Base-by-base conservation (phyloP, 2,113 vertebrate genomes). In the Corydoras maculifer region DNA sequence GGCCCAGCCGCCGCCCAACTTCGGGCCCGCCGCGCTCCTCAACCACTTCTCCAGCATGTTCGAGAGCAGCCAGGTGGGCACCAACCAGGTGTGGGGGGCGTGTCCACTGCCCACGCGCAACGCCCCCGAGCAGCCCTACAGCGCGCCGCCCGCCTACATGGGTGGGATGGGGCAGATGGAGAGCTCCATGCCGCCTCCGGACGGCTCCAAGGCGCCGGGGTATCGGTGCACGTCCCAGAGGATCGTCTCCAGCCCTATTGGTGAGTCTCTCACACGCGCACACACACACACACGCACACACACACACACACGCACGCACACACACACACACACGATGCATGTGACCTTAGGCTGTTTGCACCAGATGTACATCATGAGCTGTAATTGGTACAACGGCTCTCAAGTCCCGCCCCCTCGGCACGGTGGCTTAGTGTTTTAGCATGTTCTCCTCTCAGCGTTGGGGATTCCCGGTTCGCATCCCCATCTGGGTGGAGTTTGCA, bases 1-100 rank as follows among this genome's bases (percentile, higher is more conserved):
- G 84, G 90, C 92, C 69, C 91, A 96, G 87, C 89, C 96, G 72
- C 92, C 93, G 32, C 92, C 92, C 63, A 91, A 95, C 64, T 96
- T 95, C 58, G 92, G 96, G 75, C 93, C 92, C 51, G 91, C 94
- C 61, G 94, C 94, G 29, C 92, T 98, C 81, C 96, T 98, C 86
- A 97, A 92, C 91, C 93, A 92, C 84, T 97, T 99, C 87, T 96
- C 93, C 87, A 98, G 93, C 88, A 96, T 97, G 85, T 98, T 98
- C 81, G 94, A 98, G 77, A 96, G 87, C 84, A 95, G 86, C 80
- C 93, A 97, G 91, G 92, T 95, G 77, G 91, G 93, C 81, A 91
- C 93, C 84, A 97, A 93, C 86, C 95, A 94, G 82, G 93, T 94
- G 30, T 99, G 96, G 96, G 94, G 94, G 80, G 93, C 93, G 60